Conservation (phyloP, 1,140 invertebrate genomes). For the Apis laboriosa region DNA sequence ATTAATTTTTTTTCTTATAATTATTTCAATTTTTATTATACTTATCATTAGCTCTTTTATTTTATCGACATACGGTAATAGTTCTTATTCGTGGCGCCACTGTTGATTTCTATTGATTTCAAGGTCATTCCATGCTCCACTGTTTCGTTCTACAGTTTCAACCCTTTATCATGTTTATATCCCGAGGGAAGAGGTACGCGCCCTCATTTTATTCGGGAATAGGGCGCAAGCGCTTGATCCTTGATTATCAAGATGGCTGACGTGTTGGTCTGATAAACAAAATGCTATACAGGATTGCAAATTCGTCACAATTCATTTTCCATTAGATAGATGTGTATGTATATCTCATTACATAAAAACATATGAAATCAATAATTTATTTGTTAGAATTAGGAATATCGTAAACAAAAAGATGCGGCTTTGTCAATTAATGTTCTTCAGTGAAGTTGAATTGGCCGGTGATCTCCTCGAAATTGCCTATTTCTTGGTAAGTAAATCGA, state of each 20-base stretch:
- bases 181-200: conserved; percentile 57
- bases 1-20: not conserved
- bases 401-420: conserved; percentile 60
- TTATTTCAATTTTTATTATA: not conserved
- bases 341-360: conserved; percentile 16
- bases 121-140: not conserved
- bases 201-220: conserved; percentile 28
- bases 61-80: not conserved
- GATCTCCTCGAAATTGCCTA: conserved; percentile 69
- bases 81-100: conserved; percentile 1
- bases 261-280: conserved; percentile 62
- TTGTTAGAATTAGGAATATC: conserved; percentile 14
- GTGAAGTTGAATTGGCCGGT: conserved; percentile 66
- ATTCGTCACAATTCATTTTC: conserved; percentile 16
- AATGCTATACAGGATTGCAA: conserved; percentile 53
- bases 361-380: conserved; percentile 33
- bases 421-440: conserved; percentile 68
- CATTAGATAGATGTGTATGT: conserved; percentile 29
- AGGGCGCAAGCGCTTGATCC: conserved; percentile 62
- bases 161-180: conserved; percentile 27
- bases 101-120: not conserved
- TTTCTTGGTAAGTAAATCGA: conserved; percentile 67
- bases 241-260: conserved; percentile 66
- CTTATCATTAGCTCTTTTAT: too few species aligned
- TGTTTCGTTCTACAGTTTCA: too few species aligned